Evolutionary conservation across 2,888 invertebrate genomes (phyloP).

Genomic region (Catocala sponsa): DNA sequence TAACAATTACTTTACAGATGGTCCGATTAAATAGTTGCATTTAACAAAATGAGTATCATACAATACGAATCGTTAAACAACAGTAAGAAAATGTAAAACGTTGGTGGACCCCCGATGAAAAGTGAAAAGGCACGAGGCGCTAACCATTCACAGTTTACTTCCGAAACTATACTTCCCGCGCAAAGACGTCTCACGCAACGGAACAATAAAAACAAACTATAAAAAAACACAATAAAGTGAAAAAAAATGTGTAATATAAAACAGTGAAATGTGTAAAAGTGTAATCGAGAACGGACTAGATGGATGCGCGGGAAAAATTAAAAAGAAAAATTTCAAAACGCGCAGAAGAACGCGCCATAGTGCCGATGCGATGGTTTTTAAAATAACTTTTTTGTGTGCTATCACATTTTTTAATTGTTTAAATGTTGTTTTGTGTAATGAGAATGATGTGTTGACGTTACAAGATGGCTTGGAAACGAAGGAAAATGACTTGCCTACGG

Average conservation of each 20-base stretch:
- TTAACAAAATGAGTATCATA: slow-evolving; percentile 7
- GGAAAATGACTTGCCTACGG: slow-evolving; percentile 70
- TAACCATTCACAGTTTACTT: slow-evolving; percentile 70
- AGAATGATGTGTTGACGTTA: slow-evolving; percentile 81
- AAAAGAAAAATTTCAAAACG: slow-evolving; percentile 73
- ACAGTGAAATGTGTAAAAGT: slow-evolving; percentile 64
- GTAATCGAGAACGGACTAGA: slow-evolving; percentile 60
- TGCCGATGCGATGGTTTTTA: slow-evolving; percentile 46
- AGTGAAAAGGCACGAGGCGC: slow-evolving; percentile 78
- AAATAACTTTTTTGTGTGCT: slow-evolving; percentile 54
- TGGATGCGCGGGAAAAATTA: slow-evolving; percentile 68
- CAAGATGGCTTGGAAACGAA: slow-evolving; percentile 77
- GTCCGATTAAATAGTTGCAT: neutral
- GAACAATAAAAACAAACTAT: slow-evolving; percentile 41
- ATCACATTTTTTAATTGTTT: slow-evolving; percentile 59
- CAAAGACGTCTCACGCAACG: slow-evolving; percentile 64
- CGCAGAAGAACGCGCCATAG: slow-evolving; percentile 63
- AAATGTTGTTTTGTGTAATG: slow-evolving; percentile 62
- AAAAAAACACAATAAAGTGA: slow-evolving; percentile 34
- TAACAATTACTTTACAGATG: slow-evolving; percentile 38
- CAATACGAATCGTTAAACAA: slow-evolving; percentile 16
- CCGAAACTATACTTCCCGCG: slow-evolving; percentile 75
- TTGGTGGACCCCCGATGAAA: slow-evolving; percentile 59
- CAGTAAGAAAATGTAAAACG: slow-evolving; percentile 52
- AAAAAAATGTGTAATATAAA: slow-evolving; percentile 56